Conservation (phyloP, 2,797 vertebrate genomes). For the Falco novaeseelandiae region DNA sequence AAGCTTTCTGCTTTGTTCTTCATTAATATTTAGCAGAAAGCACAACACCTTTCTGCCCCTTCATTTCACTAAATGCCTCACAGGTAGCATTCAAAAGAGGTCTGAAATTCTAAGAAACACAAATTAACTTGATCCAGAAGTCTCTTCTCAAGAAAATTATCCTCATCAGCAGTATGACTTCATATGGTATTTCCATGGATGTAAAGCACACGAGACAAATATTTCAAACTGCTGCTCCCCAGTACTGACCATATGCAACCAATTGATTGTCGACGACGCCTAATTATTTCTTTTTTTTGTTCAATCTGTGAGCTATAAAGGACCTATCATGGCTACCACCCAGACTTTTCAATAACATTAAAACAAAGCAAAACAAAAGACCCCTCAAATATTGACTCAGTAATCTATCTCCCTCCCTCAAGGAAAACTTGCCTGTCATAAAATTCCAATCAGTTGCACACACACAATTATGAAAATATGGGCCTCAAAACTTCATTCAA, state of each 20-base stretch:
- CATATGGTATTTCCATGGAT: background rate
- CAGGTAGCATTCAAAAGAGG: conserved; percentile 27
- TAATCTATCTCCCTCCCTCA: conserved; percentile 63
- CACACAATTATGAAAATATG: conserved; percentile 65
- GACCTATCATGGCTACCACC: conserved; percentile 38
- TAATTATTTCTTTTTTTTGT: conserved; percentile 15
- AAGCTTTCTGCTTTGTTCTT: conserved; percentile 16
- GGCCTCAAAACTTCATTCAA: conserved; percentile 62
- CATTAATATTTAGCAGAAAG: conserved; percentile 32
- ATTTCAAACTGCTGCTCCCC: conserved; percentile 2
- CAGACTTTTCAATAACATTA: conserved; percentile 55
- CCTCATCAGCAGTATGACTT: background rate
- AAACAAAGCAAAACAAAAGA: conserved; percentile 61
- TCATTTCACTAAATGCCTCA: conserved; percentile 36
- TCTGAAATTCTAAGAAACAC: background rate
- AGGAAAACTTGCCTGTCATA: conserved; percentile 55
- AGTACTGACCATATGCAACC: conserved; percentile 9
- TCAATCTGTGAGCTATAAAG: conserved; percentile 41
- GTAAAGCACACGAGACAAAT: background rate
- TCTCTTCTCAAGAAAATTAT: background rate
- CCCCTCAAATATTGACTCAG: conserved; percentile 62
- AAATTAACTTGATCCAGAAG: background rate
- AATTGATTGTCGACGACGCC: background rate
- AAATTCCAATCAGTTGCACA: conserved; percentile 69
- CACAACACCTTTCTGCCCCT: background rate